A percentile compares a stretch with the other conserved stretches of the same genome.
These are phyloP conservation scores for Trachurus trachurus DNA, from an alignment of 2,797 vertebrate species.

Conservation along the genomic window DNA sequence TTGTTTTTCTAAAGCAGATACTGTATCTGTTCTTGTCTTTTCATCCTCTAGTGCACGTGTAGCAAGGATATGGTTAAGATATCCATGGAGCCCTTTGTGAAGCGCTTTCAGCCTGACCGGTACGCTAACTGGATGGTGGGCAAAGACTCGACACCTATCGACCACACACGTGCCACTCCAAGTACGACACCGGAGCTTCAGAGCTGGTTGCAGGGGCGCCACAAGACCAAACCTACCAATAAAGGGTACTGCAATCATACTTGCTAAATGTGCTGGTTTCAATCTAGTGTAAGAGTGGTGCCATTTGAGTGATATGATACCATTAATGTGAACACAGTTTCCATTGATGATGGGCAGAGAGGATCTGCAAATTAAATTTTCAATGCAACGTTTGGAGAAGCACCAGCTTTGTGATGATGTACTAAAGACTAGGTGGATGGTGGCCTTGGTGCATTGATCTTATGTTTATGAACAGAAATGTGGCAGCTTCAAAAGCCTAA, in stretches of 20 bases:
- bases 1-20: slow-evolving; percentile 1
- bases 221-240: slow-evolving; percentile 81
- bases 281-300: neutral
- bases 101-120: slow-evolving; percentile 95
- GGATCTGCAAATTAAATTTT: neutral
- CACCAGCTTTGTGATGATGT: slow-evolving; percentile 18
- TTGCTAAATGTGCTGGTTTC: neutral
- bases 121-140: slow-evolving; percentile 95
- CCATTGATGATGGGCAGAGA: neutral
- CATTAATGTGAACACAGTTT: neutral
- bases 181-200: slow-evolving; percentile 93
- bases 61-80: slow-evolving; percentile 98
- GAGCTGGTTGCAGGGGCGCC: slow-evolving; percentile 90
- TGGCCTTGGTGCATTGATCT: neutral
- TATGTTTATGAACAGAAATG: slow-evolving; percentile 13
- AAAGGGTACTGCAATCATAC: slow-evolving; percentile 81
- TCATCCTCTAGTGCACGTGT: slow-evolving; percentile 91
- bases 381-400: slow-evolving; percentile 7
- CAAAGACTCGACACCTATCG: slow-evolving; percentile 91
- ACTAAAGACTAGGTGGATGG: neutral
- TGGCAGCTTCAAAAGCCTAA: slow-evolving; percentile 12
- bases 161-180: slow-evolving; percentile 93
- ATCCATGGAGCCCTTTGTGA: slow-evolving; percentile 98
- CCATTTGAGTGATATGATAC: neutral
- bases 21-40: neutral